Evolutionary conservation across 2,113 vertebrate genomes (phyloP).

Genomic region (Lepisosteus osseus): DNA sequence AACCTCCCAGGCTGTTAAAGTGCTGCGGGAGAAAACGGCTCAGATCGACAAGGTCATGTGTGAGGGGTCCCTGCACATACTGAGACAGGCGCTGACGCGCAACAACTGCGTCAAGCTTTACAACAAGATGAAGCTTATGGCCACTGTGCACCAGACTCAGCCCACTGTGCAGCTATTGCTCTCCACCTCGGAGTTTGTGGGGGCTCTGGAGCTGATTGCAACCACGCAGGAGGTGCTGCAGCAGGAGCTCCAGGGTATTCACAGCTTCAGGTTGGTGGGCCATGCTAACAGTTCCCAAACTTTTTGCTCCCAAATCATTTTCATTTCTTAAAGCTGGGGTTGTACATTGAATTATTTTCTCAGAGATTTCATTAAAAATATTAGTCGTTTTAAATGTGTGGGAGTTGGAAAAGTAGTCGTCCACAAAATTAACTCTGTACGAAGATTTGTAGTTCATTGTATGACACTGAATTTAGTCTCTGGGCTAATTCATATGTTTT

Average conservation of each 20-base stretch:
- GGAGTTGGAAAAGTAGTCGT: too few relatives aligned
- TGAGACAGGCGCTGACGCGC: constrained; percentile 80
- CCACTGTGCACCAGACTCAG: constrained; percentile 97
- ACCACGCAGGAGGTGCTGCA: constrained; percentile 97
- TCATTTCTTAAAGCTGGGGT: too few relatives aligned
- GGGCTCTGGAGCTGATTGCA: constrained; percentile 93
- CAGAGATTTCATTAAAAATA: too few relatives aligned
- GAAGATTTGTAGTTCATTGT: too few relatives aligned
- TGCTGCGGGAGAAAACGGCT: constrained; percentile 83
- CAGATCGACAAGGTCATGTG: constrained; percentile 88
- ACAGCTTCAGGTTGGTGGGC: constrained; percentile 85
- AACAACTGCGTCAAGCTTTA: constrained; percentile 88
- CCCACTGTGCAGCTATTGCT: constrained; percentile 95
- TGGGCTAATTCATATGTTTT: too few relatives aligned
- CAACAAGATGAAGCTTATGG: constrained; percentile 95
- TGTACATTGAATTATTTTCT: too few relatives aligned
- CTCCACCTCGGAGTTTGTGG: constrained; percentile 92
- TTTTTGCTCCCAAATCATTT: too few relatives aligned
- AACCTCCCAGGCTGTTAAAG: constrained; percentile 85
- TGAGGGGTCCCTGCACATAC: constrained; percentile 81
- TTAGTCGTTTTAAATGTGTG: too few relatives aligned
- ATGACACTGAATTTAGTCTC: too few relatives aligned
- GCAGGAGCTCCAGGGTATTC: constrained; percentile 95
- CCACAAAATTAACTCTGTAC: too few relatives aligned
- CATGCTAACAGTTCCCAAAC: neutral